A percentile compares a stretch with the other conserved stretches of the same genome.
These are phyloP conservation scores for Aurelia sp. DNA, from an alignment of 30 jellyfish, hydroid and myxozoan genomes.

Conservation along the genomic window DNA sequence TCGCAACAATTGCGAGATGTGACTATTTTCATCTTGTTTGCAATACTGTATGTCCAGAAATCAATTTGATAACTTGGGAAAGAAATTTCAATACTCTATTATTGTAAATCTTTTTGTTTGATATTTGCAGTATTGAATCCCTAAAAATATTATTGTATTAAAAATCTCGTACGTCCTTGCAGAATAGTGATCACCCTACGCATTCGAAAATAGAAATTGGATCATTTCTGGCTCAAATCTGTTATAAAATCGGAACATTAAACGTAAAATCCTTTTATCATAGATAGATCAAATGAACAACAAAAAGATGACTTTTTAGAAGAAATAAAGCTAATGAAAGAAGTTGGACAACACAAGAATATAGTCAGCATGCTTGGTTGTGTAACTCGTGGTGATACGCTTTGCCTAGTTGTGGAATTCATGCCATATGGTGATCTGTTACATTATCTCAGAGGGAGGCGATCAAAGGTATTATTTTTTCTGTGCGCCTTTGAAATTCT, in stretches of 20 bases:
- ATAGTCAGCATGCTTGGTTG: constrained; percentile 93
- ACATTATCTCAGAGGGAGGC: constrained; percentile 78
- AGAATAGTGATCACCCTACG: too few relatives aligned
- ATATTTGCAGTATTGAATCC: background rate
- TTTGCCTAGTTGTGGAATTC: constrained; percentile 88
- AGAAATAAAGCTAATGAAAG: constrained; percentile 91
- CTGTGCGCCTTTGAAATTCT: too few relatives aligned
- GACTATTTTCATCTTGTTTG: too few relatives aligned
- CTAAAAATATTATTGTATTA: too few relatives aligned
- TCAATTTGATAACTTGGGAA: too few relatives aligned
- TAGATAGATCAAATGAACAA: constrained; percentile 66
- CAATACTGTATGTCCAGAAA: too few relatives aligned
- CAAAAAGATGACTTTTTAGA: constrained; percentile 79
- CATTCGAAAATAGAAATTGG: background rate
- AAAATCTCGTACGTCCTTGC: too few relatives aligned
- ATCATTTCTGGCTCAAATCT: background rate
- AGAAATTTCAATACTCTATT: too few relatives aligned
- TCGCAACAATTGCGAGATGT: too few relatives aligned
- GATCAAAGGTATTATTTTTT: constrained; percentile 74
- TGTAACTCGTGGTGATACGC: constrained; percentile 75
- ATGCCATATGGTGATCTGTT: constrained; percentile 94
- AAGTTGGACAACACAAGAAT: constrained; percentile 92
- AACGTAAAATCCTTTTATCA: background rate
- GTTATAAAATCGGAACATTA: too few relatives aligned
- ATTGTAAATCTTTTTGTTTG: background rate